Evolutionary conservation across 2,113 vertebrate species (phyloP).

Genomic region (Sisor rabdophorus): DNA sequence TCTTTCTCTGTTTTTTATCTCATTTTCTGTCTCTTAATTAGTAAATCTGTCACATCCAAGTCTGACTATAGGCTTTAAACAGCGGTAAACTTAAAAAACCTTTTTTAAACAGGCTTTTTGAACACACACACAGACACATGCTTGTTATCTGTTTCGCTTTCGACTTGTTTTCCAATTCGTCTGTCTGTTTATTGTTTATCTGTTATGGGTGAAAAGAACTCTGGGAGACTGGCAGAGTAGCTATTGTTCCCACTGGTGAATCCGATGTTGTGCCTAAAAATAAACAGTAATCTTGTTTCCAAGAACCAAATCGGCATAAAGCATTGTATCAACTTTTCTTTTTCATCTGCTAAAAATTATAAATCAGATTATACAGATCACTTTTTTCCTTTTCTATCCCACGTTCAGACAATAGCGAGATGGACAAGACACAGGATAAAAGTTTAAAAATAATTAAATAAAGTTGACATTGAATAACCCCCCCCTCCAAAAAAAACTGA

Average conservation of each 20-base stretch:
- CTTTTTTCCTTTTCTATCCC: no score
- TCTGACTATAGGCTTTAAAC: background rate
- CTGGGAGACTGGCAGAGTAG: background rate
- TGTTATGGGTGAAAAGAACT: background rate
- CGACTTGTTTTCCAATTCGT: constrained; percentile 22
- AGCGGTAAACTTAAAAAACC: background rate
- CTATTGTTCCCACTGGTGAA: background rate
- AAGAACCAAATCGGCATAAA: no score
- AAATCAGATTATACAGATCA: no score
- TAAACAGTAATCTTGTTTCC: no score
- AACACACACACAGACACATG: background rate
- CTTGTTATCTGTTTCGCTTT: background rate
- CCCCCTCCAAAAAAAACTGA: no score
- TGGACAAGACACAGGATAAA: no score
- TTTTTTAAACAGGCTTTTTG: background rate
- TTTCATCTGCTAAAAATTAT: no score
- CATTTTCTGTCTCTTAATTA: constrained; percentile 40
- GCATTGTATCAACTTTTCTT: no score
- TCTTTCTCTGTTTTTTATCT: constrained; percentile 11
- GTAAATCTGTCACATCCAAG: constrained; percentile 1
- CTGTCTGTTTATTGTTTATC: background rate
- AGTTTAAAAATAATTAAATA: no score
- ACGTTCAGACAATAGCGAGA: no score
- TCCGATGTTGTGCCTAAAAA: constrained; percentile 17
- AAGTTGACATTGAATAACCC: no score